These are phyloP conservation scores for Ceyx cyanopectus DNA, from an alignment of 2,113 vertebrate genomes.

Conservation along the genomic window DNA sequence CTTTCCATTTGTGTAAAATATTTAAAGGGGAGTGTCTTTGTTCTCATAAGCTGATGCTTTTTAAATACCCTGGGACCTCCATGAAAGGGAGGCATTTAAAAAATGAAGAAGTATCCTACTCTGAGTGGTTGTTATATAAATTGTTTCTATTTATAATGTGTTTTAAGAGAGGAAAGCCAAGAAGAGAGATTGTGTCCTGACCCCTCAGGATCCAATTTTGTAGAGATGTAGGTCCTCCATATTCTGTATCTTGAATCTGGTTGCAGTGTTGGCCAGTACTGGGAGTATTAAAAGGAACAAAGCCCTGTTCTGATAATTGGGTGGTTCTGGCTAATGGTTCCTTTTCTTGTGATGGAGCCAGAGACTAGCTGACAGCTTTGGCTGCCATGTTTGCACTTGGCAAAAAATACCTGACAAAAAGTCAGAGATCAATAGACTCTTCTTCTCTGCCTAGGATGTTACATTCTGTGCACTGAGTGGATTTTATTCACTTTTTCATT, in stretches of 20 bases:
- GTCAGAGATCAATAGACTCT: background rate
- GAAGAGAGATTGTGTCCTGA: background rate
- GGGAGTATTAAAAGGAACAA: background rate
- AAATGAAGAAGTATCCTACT: background rate
- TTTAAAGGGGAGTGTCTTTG: background rate
- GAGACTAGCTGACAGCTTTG: background rate
- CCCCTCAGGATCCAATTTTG: background rate
- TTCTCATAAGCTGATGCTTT: background rate
- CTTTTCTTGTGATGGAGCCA: background rate
- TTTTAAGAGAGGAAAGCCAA: background rate
- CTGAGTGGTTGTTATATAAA: background rate
- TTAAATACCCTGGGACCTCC: background rate
- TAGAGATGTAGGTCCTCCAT: background rate
- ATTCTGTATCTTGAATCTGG: background rate
- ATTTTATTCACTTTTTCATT: background rate
- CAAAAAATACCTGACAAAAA: background rate
- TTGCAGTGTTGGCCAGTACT: background rate
- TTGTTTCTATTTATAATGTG: background rate
- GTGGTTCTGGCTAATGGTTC: background rate
- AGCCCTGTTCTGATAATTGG: background rate
- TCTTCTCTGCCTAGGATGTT: background rate
- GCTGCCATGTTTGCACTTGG: background rate
- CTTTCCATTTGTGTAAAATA: background rate
- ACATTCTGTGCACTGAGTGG: no score
- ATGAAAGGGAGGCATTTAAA: background rate